Conservation (phyloP, 2,888 invertebrate species). For the Eristalis tenax region DNA sequence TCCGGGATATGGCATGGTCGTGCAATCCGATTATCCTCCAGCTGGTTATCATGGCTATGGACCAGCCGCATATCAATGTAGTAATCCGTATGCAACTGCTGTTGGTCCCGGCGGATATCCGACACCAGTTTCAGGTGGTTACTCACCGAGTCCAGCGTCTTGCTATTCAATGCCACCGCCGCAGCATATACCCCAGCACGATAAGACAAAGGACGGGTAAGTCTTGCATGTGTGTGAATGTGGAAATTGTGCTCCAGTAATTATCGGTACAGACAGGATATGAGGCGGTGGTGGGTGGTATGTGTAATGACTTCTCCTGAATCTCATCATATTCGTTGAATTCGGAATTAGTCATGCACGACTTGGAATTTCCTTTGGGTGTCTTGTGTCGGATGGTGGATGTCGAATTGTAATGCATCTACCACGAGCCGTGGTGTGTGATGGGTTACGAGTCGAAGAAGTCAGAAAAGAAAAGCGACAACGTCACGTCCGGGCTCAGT, state of each 20-base stretch:
- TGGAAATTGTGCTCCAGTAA: conserved; percentile 45
- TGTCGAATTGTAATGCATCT: conserved; percentile 18
- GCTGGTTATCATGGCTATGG: conserved; percentile 88
- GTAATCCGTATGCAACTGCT: conserved; percentile 81
- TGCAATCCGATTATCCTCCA: conserved; percentile 90
- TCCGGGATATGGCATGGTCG: conserved; percentile 91
- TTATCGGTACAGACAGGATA: conserved; percentile 44
- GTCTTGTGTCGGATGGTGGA: conserved; percentile 16
- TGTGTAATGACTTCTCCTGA: conserved; percentile 7
- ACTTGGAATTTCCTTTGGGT: conserved; percentile 68
- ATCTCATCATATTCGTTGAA: conserved; percentile 28
- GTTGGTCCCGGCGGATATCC: conserved; percentile 84
- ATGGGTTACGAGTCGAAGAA: background rate
- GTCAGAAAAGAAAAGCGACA: background rate
- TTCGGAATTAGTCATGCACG: conserved; percentile 72
- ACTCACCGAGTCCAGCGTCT: conserved; percentile 86
- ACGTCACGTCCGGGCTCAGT: background rate
- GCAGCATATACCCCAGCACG: conserved; percentile 88
- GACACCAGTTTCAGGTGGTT: conserved; percentile 87
- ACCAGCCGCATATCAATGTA: conserved; percentile 84
- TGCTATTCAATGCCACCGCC: conserved; percentile 95
- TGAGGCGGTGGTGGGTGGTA: background rate
- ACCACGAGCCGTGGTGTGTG: background rate
- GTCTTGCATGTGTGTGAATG: conserved; percentile 70
- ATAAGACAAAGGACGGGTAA: conserved; percentile 84